phyloP scores from a whole-genome alignment of 2,797 vertebrate genomes.

The Trematomus bernacchii region DNA sequence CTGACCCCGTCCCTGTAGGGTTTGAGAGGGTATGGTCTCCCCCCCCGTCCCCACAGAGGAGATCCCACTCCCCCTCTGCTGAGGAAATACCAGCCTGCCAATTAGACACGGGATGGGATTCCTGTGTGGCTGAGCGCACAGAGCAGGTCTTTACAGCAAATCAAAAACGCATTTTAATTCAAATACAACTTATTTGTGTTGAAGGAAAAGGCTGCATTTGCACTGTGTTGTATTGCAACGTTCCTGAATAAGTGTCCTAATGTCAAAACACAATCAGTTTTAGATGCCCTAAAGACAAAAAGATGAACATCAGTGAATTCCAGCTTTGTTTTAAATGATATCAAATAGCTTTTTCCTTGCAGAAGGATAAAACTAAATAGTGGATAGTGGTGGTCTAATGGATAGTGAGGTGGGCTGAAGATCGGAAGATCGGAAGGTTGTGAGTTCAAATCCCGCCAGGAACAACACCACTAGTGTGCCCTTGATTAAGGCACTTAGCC shows the following conservation, averaged over 20 bases:
- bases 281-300: background rate
- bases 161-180: slow-evolving; percentile 25
- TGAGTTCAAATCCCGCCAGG: too few species aligned
- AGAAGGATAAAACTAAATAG: background rate
- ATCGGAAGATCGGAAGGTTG: too few species aligned
- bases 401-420: too few species aligned
- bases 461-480: too few species aligned
- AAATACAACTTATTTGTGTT: slow-evolving; percentile 26
- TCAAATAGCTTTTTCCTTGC: background rate
- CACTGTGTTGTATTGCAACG: background rate
- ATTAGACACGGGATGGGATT: slow-evolving; percentile 68
- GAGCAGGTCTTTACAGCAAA: slow-evolving; percentile 35
- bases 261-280: background rate
- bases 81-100: slow-evolving; percentile 77
- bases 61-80: slow-evolving; percentile 46
- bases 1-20: slow-evolving; percentile 27
- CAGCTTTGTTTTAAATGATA: too few species aligned
- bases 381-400: too few species aligned
- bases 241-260: slow-evolving; percentile 3
- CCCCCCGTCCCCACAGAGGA: slow-evolving; percentile 5
- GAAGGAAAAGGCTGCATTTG: background rate
- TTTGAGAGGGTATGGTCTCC: slow-evolving; percentile 21
- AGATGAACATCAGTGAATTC: background rate
- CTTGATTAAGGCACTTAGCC: too few species aligned
- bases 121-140: slow-evolving; percentile 40